Conservation (phyloP, 1,140 invertebrate species). For the Medauroidea extradentata region DNA sequence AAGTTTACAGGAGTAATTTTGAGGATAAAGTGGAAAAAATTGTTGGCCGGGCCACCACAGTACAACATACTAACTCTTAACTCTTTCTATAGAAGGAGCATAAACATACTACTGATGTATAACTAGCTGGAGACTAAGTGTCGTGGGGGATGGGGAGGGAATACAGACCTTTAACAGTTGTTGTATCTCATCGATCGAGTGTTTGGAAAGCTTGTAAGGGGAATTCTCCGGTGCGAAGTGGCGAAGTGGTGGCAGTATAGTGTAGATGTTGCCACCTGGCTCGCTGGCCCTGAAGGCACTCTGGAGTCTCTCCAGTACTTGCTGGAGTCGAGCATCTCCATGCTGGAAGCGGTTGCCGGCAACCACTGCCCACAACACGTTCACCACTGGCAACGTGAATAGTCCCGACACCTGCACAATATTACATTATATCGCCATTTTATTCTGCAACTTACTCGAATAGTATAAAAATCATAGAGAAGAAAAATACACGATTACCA, state of each 20-base stretch:
- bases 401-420: constrained; percentile 3
- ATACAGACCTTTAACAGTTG: neutral
- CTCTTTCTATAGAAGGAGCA: no score
- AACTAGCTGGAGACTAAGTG: no score
- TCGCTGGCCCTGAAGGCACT: neutral
- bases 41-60: no score
- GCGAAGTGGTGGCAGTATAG: neutral
- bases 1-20: no score
- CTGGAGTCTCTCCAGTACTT: constrained; percentile 9
- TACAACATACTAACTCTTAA: no score
- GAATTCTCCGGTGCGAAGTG: neutral
- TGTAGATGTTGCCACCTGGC: neutral
- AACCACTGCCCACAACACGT: constrained; percentile 27
- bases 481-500: no score
- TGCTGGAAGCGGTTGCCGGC: constrained; percentile 17
- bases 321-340: neutral
- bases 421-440: no score
- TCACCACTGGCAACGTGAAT: constrained; percentile 18
- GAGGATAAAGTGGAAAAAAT: no score
- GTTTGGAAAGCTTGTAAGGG: neutral
- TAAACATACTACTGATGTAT: no score
- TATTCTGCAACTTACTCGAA: no score
- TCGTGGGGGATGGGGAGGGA: no score
- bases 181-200: neutral
- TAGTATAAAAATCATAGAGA: no score